A percentile compares a stretch with the other conserved stretches of the same genome.
Conservation (phyloP, 2,113 vertebrate genomes). For the Garra rufa region DNA sequence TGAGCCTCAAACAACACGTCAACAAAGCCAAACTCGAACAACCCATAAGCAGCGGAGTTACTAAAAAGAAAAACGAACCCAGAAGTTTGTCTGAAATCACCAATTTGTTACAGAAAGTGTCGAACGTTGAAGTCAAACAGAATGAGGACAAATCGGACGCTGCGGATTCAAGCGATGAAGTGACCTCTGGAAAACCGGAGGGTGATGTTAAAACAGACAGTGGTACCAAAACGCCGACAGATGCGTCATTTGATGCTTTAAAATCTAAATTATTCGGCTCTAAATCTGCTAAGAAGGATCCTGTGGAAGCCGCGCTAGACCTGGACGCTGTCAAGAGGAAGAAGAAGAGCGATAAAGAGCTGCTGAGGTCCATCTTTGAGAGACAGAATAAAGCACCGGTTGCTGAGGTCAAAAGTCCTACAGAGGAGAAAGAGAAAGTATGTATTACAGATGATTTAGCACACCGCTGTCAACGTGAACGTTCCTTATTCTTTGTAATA, state of each 20-base stretch:
- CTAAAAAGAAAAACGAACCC: conserved; percentile 67
- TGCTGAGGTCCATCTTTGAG: conserved; percentile 88
- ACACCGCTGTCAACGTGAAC: neutral
- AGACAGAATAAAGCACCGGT: conserved; percentile 70
- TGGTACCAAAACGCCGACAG: conserved; percentile 64
- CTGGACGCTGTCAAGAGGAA: conserved; percentile 88
- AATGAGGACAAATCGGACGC: neutral
- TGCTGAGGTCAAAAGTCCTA: conserved; percentile 62
- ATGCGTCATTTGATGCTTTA: conserved; percentile 86
- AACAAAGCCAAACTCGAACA: conserved; percentile 83
- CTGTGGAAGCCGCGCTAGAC: conserved; percentile 76
- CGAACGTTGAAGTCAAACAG: neutral
- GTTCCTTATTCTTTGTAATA: neutral
- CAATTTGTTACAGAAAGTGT: conserved; percentile 79
- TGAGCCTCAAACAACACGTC: conserved; percentile 88
- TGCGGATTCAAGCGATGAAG: neutral
- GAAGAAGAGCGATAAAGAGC: conserved; percentile 90
- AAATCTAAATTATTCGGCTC: conserved; percentile 81
- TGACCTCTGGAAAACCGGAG: conserved; percentile 13
- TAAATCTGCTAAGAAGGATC: conserved; percentile 81
- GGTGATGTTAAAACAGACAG: conserved; percentile 33
- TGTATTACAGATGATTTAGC: conserved; percentile 37
- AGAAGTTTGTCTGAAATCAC: conserved; percentile 75
- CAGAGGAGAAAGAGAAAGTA: conserved; percentile 67
- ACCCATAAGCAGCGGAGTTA: neutral